These are phyloP conservation scores for Saccostrea glomerata DNA, from an alignment of 1,140 invertebrate genomes.

Conservation along the genomic window DNA sequence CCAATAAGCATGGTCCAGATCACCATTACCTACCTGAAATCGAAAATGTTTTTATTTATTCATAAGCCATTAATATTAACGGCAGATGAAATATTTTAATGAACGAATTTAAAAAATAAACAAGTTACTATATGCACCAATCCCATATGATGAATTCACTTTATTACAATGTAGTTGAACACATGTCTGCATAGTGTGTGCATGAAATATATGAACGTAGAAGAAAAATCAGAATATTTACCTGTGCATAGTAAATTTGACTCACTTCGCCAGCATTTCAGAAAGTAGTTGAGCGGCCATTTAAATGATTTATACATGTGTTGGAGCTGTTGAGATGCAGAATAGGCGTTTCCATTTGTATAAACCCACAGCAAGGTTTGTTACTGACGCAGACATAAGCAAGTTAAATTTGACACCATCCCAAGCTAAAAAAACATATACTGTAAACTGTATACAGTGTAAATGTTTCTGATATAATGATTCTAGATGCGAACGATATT, in stretches of 20 bases:
- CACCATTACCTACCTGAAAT: constrained; percentile 75
- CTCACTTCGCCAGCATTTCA: constrained; percentile 76
- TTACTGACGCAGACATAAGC: constrained; percentile 83
- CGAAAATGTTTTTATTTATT: background rate
- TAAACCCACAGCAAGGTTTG: constrained; percentile 82
- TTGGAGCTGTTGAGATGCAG: constrained; percentile 75
- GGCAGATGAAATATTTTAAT: no score
- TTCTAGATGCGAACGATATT: no score
- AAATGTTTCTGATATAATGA: no score
- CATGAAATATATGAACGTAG: no score
- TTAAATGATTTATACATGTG: constrained; percentile 73
- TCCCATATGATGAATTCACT: no score
- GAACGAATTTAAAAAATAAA: no score
- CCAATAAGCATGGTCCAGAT: constrained; percentile 70
- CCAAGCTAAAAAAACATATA: constrained; percentile 42
- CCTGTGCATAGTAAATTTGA: constrained; percentile 59
- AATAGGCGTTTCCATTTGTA: constrained; percentile 81
- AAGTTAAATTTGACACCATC: constrained; percentile 85
- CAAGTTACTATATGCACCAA: no score
- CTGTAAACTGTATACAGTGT: no score
- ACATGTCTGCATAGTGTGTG: no score
- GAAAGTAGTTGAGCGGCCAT: constrained; percentile 84
- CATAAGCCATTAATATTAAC: no score
- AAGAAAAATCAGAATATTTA: background rate
- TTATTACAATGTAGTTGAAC: no score